A percentile compares a stretch with the other conserved stretches of the same genome.
Conservation (phyloP, 2,113 vertebrate genomes). For the Lonchura striata region DNA sequence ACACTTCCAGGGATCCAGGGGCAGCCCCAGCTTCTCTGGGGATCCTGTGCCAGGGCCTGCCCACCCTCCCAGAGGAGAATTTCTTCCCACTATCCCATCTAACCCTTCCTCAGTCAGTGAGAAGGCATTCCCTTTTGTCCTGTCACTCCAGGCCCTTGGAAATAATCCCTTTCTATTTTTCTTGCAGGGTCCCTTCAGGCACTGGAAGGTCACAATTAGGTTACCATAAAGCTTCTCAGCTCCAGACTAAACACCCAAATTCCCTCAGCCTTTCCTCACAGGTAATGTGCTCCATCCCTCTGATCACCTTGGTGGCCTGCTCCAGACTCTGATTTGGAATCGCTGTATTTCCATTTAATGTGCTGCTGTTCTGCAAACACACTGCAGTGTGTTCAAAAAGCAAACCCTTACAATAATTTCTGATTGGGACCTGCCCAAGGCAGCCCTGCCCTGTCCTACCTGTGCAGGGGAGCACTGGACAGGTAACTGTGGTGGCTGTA, state of each 20-base stretch:
- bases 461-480: conserved; percentile 61
- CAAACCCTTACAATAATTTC: neutral
- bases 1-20: neutral
- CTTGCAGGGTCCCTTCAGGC: neutral
- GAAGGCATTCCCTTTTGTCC: neutral
- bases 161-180: neutral
- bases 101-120: neutral
- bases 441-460: neutral
- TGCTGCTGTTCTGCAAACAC: neutral
- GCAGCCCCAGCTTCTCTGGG: neutral
- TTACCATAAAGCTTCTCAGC: neutral
- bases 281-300: neutral
- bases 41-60: neutral
- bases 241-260: neutral
- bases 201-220: neutral
- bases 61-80: neutral
- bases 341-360: neutral
- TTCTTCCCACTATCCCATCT: neutral
- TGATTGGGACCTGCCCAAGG: neutral
- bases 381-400: neutral
- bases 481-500: conserved; percentile 67
- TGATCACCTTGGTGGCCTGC: neutral
- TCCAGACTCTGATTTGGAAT: neutral
- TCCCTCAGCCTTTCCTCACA: neutral
- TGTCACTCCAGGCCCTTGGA: neutral